Percentiles rank a stretch among this genome's conserved stretches.
Evolutionary conservation across 2,888 invertebrate species (phyloP).

Genomic region (Sturmia bella): DNA sequence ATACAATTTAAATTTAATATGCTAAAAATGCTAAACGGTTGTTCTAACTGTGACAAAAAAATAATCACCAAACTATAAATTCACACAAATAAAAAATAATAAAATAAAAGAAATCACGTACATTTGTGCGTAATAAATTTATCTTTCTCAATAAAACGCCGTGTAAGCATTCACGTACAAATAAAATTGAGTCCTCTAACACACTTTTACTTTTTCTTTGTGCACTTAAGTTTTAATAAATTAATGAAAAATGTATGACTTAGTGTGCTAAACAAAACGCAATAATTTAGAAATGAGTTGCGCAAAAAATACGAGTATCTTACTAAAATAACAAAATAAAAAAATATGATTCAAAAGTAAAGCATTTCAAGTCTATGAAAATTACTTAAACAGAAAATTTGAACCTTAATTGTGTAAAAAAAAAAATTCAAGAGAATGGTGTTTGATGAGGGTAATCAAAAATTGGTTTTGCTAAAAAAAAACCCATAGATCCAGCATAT

Average conservation of each 20-base stretch:
- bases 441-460: no score
- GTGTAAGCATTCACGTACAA: background rate
- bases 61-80: conserved; percentile 1
- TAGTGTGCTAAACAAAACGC: background rate
- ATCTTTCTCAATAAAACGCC: conserved; percentile 42
- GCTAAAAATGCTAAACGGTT: background rate
- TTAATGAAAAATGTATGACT: conserved; percentile 15
- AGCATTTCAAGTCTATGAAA: no score
- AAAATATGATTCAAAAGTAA: no score
- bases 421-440: no score
- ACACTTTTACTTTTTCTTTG: background rate
- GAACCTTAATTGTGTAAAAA: no score
- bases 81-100: conserved; percentile 23
- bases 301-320: no score
- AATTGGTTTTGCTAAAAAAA: no score
- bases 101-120: conserved; percentile 43
- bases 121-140: conserved; percentile 40
- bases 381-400: no score
- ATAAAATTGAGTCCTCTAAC: no score
- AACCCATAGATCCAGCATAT: no score
- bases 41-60: background rate
- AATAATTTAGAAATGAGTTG: conserved; percentile 34
- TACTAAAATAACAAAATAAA: no score
- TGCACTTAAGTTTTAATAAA: background rate
- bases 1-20: background rate